Evolutionary conservation across 92 coral and sea anemone species (phyloP).

Genomic region (Blastomussa wellsi): DNA sequence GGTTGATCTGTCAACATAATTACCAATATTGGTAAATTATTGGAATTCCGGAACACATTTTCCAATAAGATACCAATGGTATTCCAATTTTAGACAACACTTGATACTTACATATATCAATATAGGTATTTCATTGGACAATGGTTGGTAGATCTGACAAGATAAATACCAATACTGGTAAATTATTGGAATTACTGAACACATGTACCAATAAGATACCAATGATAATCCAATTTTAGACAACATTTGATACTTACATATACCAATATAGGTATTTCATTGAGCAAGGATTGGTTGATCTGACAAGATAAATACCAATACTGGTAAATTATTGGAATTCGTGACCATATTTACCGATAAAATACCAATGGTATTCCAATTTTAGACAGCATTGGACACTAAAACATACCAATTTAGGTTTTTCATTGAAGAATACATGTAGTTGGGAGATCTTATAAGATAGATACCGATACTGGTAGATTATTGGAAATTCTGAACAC

Average conservation of each 20-base stretch:
- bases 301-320: slow-evolving; percentile 35
- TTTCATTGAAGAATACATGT: slow-evolving; percentile 26
- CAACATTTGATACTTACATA: slow-evolving; percentile 17
- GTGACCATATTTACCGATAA: slow-evolving; percentile 28
- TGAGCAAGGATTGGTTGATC: slow-evolving; percentile 33
- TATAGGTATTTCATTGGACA: too few relatives aligned
- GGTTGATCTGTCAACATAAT: too few relatives aligned
- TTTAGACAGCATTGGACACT: slow-evolving; percentile 11
- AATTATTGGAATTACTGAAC: slow-evolving; percentile 23
- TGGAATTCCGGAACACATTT: too few relatives aligned
- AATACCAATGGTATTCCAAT: slow-evolving; percentile 44
- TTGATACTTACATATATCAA: too few relatives aligned
- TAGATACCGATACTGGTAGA: slow-evolving; percentile 45
- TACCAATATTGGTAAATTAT: too few relatives aligned
- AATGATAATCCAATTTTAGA: slow-evolving; percentile 24
- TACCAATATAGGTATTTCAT: slow-evolving; percentile 42
- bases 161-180: too few relatives aligned
- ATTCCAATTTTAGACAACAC: too few relatives aligned
- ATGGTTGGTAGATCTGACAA: too few relatives aligned
- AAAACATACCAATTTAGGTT: slow-evolving; percentile 31
- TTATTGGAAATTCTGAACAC: slow-evolving; percentile 19
- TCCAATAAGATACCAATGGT: too few relatives aligned
- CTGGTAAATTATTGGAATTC: slow-evolving; percentile 10
- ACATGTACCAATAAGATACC: slow-evolving; percentile 42
- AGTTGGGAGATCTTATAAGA: slow-evolving; percentile 15